Evolutionary conservation across 2,888 invertebrate genomes (phyloP), one percentile per base, ranked within the genome.

Genomic region (Boloria euphrosyne): DNA sequence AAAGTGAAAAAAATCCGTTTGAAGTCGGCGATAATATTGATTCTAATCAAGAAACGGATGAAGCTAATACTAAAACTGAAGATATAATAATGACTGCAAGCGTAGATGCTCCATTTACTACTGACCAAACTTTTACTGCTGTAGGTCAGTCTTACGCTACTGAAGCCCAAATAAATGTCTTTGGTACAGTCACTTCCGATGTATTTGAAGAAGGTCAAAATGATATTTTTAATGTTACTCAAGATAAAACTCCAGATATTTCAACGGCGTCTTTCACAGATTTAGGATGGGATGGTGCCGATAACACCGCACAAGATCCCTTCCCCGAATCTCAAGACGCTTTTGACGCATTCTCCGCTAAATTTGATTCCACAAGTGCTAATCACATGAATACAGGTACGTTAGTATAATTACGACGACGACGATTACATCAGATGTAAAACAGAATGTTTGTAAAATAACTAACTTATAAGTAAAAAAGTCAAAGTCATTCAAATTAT

Each of bases 331-430:
- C 88, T 1, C 85, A 89, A 66, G 91, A 93, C 50, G 93, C 93
- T 0, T 98, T 98, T 75, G 98, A 98, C 83, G 97, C 97, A 0
- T 98, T 98, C 77, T 95, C 97, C 3, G 96, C 97, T 1, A 97
- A 97, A 83, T 98, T 98, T 78, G 97, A 97, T 74, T 95, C 94
- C 47, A 95, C 95, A 5, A 89, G 91, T 53, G 82, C 82, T 17
- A 88, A 85, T 69, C 86, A 84, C 49, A 75, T 83, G 68, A 84
- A 84, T 55, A 77, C 82, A 62, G 85, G 88, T 86, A 78, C 80
- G 75, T 80, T 73, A 31, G 53, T n/a, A n/a, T n/a, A n/a, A n/a
- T n/a, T n/a, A n/a, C n/a, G n/a, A n/a, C n/a, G n/a, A n/a, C n/a
- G n/a, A n/a, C n/a, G n/a, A n/a, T n/a, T 22, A 46, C 13, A 13